Evolutionary conservation across 2,888 invertebrate genomes (phyloP).

Genomic region (Andrena flavipes): DNA sequence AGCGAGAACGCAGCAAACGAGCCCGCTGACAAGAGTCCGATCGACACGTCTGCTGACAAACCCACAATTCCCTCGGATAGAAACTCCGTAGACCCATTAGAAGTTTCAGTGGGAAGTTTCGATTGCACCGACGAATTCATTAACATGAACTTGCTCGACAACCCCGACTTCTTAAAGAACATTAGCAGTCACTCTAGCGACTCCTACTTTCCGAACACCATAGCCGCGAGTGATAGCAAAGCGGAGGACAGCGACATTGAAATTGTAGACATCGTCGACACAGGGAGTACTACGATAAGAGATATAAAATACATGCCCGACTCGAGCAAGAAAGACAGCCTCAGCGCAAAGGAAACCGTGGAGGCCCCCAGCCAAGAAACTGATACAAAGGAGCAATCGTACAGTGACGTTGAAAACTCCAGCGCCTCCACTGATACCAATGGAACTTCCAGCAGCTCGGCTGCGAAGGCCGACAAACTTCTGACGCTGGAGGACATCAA

Average conservation of each 20-base stretch:
- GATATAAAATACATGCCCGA: constrained; percentile 23
- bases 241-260: constrained; percentile 81
- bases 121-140: constrained; percentile 75
- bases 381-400: constrained; percentile 25
- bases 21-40: not conserved
- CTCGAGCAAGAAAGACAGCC: constrained; percentile 1
- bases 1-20: not conserved
- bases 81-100: constrained; percentile 63
- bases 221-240: constrained; percentile 40
- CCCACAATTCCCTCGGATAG: not conserved
- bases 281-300: constrained; percentile 13
- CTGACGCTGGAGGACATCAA: constrained; percentile 80
- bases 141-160: constrained; percentile 78
- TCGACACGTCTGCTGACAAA: not conserved
- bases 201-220: not conserved
- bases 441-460: constrained; percentile 1
- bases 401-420: constrained; percentile 57
- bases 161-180: constrained; percentile 72
- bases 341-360: not conserved
- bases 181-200: constrained; percentile 20
- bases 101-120: constrained; percentile 26
- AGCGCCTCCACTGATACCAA: constrained; percentile 2
- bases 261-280: constrained; percentile 68
- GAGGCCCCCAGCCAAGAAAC: not conserved
- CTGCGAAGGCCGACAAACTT: constrained; percentile 55